A percentile compares a stretch with the other conserved stretches of the same genome.
Conservation (phyloP, 92 coral and sea anemone genomes). For the Paragorgia papillata region DNA sequence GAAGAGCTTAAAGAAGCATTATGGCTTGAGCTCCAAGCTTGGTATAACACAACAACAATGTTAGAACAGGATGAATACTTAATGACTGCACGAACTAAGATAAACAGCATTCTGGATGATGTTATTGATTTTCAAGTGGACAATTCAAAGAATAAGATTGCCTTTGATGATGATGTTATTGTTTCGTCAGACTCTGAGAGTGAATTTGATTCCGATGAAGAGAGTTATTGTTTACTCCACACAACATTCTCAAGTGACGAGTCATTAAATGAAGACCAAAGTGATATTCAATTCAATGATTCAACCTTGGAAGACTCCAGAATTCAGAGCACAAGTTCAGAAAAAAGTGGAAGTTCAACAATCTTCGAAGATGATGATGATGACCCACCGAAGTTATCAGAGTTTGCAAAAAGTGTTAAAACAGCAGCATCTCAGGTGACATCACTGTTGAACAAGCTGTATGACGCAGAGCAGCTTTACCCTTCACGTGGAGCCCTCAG, state of each 20-base stretch:
- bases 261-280: neutral
- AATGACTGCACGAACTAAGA: constrained; percentile 70
- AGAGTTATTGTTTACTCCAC: constrained; percentile 19
- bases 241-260: neutral
- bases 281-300: neutral
- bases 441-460: constrained; percentile 66
- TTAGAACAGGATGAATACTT: constrained; percentile 75
- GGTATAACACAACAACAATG: constrained; percentile 89
- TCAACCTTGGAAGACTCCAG: neutral
- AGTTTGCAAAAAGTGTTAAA: constrained; percentile 47
- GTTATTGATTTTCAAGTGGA: constrained; percentile 72
- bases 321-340: constrained; percentile 14
- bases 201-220: constrained; percentile 23
- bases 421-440: constrained; percentile 66
- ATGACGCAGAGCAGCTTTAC: constrained; percentile 75
- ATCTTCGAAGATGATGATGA: neutral
- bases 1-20: constrained; percentile 72
- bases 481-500: constrained; percentile 81
- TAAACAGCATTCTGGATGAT: constrained; percentile 75
- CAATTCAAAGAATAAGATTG: constrained; percentile 6
- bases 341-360: neutral
- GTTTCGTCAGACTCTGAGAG: neutral
- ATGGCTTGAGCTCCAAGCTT: constrained; percentile 94
- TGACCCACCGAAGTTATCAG: constrained; percentile 17
- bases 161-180: neutral